Base-by-base conservation (phyloP, 1,140 invertebrate genomes). In the fruit fly (Drosophila melanogaster) region DNA sequence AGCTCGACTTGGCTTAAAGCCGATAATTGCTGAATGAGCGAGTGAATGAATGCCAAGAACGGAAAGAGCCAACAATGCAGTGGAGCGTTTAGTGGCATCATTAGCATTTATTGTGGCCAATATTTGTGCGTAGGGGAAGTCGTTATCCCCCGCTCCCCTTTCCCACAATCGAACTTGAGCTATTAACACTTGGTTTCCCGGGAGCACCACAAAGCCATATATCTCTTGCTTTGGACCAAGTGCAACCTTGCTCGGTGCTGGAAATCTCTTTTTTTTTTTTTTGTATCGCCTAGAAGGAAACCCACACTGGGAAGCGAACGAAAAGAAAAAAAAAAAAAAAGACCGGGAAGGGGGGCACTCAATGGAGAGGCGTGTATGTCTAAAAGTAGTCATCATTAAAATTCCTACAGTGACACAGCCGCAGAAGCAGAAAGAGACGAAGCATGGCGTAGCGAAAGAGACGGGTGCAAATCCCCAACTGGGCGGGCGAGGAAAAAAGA, bases 311-410 rank as follows among this genome's bases (percentile, higher is more conserved):
- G 22, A 54, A 56, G 17, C 46, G 54, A 11, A 7, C 15, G 44
- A 17, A 49, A 46, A 8, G 24, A 12, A 14, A 11, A 6, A 15
- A 12, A 15, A 10, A 33, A 10, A 33, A 33, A 33, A 50, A 17
- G 17, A 35, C 35, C 41, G 15, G 38, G 22, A 46, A 11, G 4
- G 57, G n/a, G 64, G 35, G 26, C 60, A 58, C 71, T 76, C 77
- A 69, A 80, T 81, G 81, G 81, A 86, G 83, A 85, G 81, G 81
- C 83, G 83, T 86, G 83, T 86, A 86, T 87, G 83, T 86, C 83
- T 86, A 86, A 86, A 86, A 87, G 83, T 86, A 86, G 83, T 86
- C 83, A 86, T 86, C 83, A 86, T 86, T 86, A 86, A 86, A 86
- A 86, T 86, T 86, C 83, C 84, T 76, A 66, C 79, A 86, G 81